These are phyloP conservation scores for Sitta europaea DNA, from an alignment of 2,113 vertebrate species.

Conservation along the genomic window DNA sequence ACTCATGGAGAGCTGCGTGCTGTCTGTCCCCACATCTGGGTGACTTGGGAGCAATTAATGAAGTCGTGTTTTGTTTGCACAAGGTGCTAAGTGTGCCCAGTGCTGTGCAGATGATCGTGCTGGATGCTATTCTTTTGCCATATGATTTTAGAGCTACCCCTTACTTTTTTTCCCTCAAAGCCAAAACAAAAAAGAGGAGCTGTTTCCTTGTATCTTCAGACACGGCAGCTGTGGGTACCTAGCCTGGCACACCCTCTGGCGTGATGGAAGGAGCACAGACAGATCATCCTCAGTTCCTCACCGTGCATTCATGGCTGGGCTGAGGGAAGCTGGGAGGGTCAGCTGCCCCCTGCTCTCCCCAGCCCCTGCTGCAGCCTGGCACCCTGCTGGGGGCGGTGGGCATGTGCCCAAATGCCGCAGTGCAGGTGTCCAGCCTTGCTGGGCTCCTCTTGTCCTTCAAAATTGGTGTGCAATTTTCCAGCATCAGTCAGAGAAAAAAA, in stretches of 20 bases:
- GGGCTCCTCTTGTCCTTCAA: background rate
- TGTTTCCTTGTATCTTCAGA: background rate
- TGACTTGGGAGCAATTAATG: background rate
- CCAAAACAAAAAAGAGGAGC: background rate
- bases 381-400: background rate
- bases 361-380: background rate
- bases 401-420: background rate
- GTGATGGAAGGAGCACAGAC: background rate
- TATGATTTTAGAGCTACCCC: background rate
- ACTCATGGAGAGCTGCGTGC: background rate
- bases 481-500: background rate
- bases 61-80: background rate
- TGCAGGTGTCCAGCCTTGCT: background rate
- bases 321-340: background rate
- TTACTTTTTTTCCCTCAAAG: background rate
- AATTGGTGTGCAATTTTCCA: background rate
- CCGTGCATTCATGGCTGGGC: accelerated
- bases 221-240: background rate
- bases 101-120: background rate
- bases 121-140: background rate
- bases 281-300: background rate
- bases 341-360: background rate
- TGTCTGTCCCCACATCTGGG: background rate
- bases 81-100: background rate
- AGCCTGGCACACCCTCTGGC: background rate